phyloP scores from a whole-genome alignment of 1,140 invertebrate genomes.

The Oryctes rhinoceros region DNA sequence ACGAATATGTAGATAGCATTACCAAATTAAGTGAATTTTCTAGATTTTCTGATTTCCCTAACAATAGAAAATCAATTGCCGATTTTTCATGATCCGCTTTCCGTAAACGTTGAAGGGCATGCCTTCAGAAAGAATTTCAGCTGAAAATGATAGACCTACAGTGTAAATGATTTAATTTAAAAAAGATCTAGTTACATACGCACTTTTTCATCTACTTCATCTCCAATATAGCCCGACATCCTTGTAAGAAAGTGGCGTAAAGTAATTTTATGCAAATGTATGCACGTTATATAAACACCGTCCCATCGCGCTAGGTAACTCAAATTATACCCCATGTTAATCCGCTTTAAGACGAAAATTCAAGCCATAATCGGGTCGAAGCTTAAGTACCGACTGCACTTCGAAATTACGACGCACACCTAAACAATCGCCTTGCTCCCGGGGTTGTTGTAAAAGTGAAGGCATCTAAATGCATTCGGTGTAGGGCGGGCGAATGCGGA shows the following conservation, averaged over 20 bases:
- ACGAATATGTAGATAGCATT: too few relatives aligned
- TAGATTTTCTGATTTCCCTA: too few relatives aligned
- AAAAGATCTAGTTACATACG: too few relatives aligned
- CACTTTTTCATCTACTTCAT: too few relatives aligned
- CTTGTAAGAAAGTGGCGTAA: neutral
- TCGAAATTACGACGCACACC: constrained; percentile 8
- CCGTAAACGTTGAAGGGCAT: too few relatives aligned
- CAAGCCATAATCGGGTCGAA: neutral
- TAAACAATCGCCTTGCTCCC: neutral
- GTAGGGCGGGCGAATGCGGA: neutral
- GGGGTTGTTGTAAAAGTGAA: neutral
- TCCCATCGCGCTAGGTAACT: neutral
- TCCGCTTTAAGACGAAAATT: constrained; percentile 4
- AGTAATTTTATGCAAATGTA: neutral
- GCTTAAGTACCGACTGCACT: constrained; percentile 1
- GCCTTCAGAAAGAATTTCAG: too few relatives aligned
- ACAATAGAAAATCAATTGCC: too few relatives aligned
- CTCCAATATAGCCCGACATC: too few relatives aligned
- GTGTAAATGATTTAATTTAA: too few relatives aligned
- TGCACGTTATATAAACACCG: constrained; percentile 1
- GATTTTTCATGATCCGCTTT: too few relatives aligned
- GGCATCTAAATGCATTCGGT: neutral
- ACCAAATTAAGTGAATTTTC: too few relatives aligned
- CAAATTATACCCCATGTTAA: neutral
- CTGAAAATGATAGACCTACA: too few relatives aligned